phyloP scores from a whole-genome alignment of 2,888 invertebrate species.

The Nipponacmea schrenckii region DNA sequence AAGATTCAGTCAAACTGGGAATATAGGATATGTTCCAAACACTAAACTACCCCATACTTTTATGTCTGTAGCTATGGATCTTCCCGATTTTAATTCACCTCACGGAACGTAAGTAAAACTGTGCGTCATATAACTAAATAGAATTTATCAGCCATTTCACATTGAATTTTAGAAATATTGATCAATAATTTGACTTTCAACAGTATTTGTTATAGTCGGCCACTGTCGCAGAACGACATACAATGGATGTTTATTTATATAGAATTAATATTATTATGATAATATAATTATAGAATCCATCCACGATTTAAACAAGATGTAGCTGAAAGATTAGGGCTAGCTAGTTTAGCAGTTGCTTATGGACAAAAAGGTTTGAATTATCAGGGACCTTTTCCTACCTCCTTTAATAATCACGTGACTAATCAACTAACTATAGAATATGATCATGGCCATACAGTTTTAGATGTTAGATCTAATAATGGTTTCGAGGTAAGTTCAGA shows the following conservation, averaged over 20 bases:
- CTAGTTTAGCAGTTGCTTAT: conserved; percentile 56
- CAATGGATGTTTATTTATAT: too few relatives aligned
- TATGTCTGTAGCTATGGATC: conserved; percentile 59
- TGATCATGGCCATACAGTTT: conserved; percentile 20
- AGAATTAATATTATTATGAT: too few relatives aligned
- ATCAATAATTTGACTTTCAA: too few relatives aligned
- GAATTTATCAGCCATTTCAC: too few relatives aligned
- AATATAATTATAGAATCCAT: conserved; percentile 54
- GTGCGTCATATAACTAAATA: too few relatives aligned
- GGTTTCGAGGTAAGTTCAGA: conserved; percentile 43
- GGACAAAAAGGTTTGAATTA: conserved; percentile 38
- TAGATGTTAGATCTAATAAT: conserved; percentile 23
- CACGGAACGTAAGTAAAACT: conserved; percentile 35
- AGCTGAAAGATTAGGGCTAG: conserved; percentile 49
- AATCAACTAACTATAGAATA: conserved; percentile 20
- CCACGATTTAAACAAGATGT: conserved; percentile 56
- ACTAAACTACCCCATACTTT: conserved; percentile 43
- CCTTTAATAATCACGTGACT: neutral
- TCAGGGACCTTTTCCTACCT: conserved; percentile 55
- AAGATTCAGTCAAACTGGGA: conserved; percentile 54
- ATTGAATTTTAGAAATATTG: too few relatives aligned
- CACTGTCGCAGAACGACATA: too few relatives aligned
- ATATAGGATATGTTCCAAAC: conserved; percentile 53
- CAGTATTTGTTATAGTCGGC: too few relatives aligned
- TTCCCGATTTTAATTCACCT: conserved; percentile 51